Base-by-base conservation (phyloP, 2,888 invertebrate species). In the Caenorhabditis virilis region DNA sequence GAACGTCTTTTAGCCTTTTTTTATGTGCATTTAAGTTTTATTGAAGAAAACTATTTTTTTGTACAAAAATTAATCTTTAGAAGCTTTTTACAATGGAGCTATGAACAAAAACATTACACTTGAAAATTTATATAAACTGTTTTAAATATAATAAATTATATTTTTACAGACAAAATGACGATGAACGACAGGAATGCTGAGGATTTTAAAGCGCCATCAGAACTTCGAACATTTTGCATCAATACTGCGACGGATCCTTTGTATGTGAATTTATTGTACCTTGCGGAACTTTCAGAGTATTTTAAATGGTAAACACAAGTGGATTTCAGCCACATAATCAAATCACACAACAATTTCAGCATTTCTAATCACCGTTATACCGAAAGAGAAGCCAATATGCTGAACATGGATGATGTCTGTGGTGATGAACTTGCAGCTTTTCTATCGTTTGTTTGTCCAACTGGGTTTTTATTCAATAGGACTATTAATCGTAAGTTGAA, bases 241-340 rank as follows among this genome's bases (percentile, higher is more conserved):
- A 18, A 3, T 36, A 64, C 64, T 22, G 50, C 41, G 39, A 54
- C 63, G 4, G 57, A 63, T 23, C 42, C 39, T 18, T 15, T 63
- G 15, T 63, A 38, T 33, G 54, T 64, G 3, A 64, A 64, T 18
- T 36, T 64, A 22, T 42, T 46, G 27, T 64, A 54, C 18, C 30
- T 64, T 30, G 64, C 64, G n/a, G 64, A 64, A 23, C 38, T 58
- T 16, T 64, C 64, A 20, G 64, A 64, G 39, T 64, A 58, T 23
- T 64, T 64, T 13, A 52, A 64, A 22, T 35, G 53, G 62, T 62
- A 23, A 52, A 56, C 46, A 7, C 7, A 36, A 36, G 6, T 39
- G 18, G 26, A 25, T 42, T 25, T 42, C 25, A 42, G 18, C 3
- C 23, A 11, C 4, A 13, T 22, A 42, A 45, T 27, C 4, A 4